Evolutionary conservation across 2,113 vertebrate genomes (phyloP), one percentile per base, ranked within the genome.

Genomic region (Meles meles): DNA sequence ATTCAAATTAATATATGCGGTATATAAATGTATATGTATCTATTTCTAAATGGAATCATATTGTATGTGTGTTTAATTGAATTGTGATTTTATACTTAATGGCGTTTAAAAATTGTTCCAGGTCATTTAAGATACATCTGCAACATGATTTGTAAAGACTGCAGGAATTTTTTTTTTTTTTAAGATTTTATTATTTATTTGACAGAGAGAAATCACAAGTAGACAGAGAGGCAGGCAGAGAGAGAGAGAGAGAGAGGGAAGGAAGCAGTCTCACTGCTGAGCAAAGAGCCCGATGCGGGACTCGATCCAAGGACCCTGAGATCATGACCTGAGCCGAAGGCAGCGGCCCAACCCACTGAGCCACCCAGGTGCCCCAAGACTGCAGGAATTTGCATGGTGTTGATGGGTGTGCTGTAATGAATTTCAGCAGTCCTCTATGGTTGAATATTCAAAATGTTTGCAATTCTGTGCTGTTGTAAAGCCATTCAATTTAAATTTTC

Each of bases 31-130:
- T 49, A 1, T 81, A 13, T 80, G 15, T 85, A 17, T 63, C 57
- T 93, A 49, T 80, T 96, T 88, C 76, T 27, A 90, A 86, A n/a
- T 89, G n/a, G 49, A 5, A 76, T 85, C 34, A 20, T 95, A n/a
- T 2, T 71, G 25, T 84, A 3, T 59, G 8, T 88, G 57, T 74
- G 34, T 47, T 89, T 85, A 65, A 67, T 37, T 82, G 42, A 87
- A 86, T 55, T 6, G 29, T 82, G 12, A 61, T 29, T 85, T 97
- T 72, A 72, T 14, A n/a, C 9, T 83, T 96, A 69, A 55, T 90
- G 6, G 4, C 69, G 1, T 88, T 47, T 65, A 7, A 71, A 1
- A 79, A 12, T 95, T 91, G 77, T 88, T 93, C 23, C 11, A 79
- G 31, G 27, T 57, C 25, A 55, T 92, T 89, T 61, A 49, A 80